Conservation (phyloP, 2,888 invertebrate species). For the Copidosoma aretas region DNA sequence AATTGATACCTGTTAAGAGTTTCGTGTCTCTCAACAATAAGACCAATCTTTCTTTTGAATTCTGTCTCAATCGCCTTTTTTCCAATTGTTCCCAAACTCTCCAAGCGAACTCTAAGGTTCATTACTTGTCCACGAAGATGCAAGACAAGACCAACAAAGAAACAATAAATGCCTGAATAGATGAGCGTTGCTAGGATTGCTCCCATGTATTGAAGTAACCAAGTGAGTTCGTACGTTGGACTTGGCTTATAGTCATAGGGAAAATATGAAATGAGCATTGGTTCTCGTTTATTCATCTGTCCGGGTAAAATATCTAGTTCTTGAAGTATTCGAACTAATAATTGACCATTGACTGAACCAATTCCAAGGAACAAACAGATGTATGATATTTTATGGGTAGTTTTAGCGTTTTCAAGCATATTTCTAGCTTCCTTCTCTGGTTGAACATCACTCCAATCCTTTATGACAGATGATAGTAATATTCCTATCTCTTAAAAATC, state of each 20-base stretch:
- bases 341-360: constrained; percentile 14
- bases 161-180: constrained; percentile 48
- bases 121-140: constrained; percentile 52
- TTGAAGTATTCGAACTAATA: constrained; percentile 8
- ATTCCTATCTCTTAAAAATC: background rate
- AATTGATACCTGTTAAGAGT: background rate
- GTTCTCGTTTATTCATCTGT: constrained; percentile 26
- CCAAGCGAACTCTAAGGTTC: constrained; percentile 20
- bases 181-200: constrained; percentile 42
- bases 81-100: background rate
- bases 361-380: constrained; percentile 19
- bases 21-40: background rate
- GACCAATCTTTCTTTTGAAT: background rate
- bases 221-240: constrained; percentile 47
- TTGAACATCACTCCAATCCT: constrained; percentile 19
- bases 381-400: constrained; percentile 16
- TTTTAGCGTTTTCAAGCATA: constrained; percentile 20
- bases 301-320: constrained; percentile 15
- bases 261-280: constrained; percentile 41
- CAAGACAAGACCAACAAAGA: constrained; percentile 46
- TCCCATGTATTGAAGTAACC: constrained; percentile 47
- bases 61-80: background rate
- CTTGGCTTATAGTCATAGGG: constrained; percentile 46
- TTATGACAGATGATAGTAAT: background rate
- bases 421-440: constrained; percentile 9